Percentiles rank a stretch among this genome's conserved stretches.
Evolutionary conservation across 2,113 vertebrate species (phyloP).

Genomic region (Microcebus jonahi): DNA sequence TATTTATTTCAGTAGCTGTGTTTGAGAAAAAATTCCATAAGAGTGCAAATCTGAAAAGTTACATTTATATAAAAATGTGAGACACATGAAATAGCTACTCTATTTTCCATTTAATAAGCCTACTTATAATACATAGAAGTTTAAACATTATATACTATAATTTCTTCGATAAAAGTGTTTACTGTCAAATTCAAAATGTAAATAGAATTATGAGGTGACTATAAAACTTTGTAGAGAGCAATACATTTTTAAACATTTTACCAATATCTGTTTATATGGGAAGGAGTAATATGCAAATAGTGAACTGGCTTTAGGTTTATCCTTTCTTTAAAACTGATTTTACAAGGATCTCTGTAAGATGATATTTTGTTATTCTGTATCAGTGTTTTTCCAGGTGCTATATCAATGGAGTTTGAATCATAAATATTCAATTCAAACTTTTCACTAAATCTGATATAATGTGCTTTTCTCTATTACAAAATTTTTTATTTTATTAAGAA

Average conservation of each 20-base stretch:
- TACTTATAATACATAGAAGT: not conserved
- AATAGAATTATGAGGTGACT: not conserved
- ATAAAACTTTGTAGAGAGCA: not conserved
- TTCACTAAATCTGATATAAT: not conserved
- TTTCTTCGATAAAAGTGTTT: not conserved
- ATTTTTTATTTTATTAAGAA: not conserved
- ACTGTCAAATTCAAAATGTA: not conserved
- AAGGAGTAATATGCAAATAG: not conserved
- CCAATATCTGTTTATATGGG: not conserved
- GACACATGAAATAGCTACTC: not conserved
- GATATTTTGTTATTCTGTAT: not conserved
- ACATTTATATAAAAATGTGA: not conserved
- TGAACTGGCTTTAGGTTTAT: not conserved
- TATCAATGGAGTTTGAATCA: not conserved
- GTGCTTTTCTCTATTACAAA: not conserved
- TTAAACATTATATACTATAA: not conserved
- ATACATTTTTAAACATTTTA: not conserved
- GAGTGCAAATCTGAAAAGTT: not conserved
- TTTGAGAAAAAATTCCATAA: not conserved
- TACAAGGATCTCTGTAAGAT: not conserved
- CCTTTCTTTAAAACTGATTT: not conserved
- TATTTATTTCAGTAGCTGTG: not conserved
- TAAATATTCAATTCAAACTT: not conserved
- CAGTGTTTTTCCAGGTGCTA: not conserved
- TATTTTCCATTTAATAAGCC: not conserved